Evolutionary conservation across 2,113 vertebrate genomes (phyloP).

Genomic region (Naja naja): DNA sequence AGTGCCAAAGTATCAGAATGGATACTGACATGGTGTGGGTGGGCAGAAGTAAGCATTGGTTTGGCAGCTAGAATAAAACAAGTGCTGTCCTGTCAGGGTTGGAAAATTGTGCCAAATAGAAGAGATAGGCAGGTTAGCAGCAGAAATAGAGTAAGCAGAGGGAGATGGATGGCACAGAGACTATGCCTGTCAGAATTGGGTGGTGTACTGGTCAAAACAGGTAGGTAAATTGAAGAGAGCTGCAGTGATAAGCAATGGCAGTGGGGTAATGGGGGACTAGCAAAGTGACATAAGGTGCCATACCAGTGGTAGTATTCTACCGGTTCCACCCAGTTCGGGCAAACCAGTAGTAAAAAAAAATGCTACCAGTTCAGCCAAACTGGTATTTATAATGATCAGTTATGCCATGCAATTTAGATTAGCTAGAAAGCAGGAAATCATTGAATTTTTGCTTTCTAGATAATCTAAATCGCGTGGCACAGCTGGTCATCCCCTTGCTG

Average conservation of each 20-base stretch:
- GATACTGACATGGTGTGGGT: neutral
- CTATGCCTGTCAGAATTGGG: neutral
- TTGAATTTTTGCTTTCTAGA: too few relatives aligned
- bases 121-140: neutral
- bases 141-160: neutral
- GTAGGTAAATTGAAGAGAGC: neutral
- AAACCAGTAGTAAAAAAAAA: too few relatives aligned
- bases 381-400: too few relatives aligned
- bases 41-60: neutral
- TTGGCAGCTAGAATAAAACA: neutral
- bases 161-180: neutral
- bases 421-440: too few relatives aligned
- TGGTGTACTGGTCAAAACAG: neutral
- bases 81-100: neutral
- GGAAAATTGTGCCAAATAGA: neutral
- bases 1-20: neutral
- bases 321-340: too few relatives aligned
- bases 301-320: too few relatives aligned
- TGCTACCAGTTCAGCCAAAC: too few relatives aligned
- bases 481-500: too few relatives aligned
- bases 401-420: too few relatives aligned
- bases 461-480: too few relatives aligned
- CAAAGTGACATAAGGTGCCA: neutral
- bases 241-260: neutral
- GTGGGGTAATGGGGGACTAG: neutral